Conservation (phyloP, 2,888 invertebrate genomes). For the Deilephila elpenor region DNA sequence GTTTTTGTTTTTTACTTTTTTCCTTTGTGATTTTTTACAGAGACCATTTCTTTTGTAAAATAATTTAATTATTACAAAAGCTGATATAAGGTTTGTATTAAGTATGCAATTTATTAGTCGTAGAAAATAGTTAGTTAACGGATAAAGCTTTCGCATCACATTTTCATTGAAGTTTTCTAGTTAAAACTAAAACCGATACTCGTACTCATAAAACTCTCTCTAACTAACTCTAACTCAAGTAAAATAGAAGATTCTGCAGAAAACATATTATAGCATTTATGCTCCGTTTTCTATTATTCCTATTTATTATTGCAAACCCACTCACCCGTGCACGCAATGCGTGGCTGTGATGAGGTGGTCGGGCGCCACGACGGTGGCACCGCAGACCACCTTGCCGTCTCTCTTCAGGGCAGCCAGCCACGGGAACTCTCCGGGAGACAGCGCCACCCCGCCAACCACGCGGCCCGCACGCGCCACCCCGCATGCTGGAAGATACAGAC, state of each 20-base stretch:
- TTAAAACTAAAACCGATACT: too few species aligned
- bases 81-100: too few species aligned
- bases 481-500: slow-evolving; percentile 71
- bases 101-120: too few species aligned
- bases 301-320: slow-evolving; percentile 32
- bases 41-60: not conserved
- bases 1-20: not conserved
- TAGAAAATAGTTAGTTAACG: too few species aligned
- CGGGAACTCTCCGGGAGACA: slow-evolving; percentile 88
- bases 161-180: too few species aligned
- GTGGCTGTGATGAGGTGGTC: slow-evolving; percentile 90
- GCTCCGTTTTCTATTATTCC: not conserved
- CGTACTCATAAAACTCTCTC: too few species aligned
- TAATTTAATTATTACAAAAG: too few species aligned
- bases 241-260: too few species aligned
- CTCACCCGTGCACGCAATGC: slow-evolving; percentile 90
- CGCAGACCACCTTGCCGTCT: slow-evolving; percentile 88
- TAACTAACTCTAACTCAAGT: too few species aligned
- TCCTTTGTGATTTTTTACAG: not conserved
- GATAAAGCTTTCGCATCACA: too few species aligned
- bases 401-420: slow-evolving; percentile 89
- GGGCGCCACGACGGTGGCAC: slow-evolving; percentile 88
- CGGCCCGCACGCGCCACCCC: slow-evolving; percentile 83
- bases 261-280: not conserved
- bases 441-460: slow-evolving; percentile 88